These are phyloP conservation scores for Sylvietta virens DNA, from an alignment of 2,113 vertebrate genomes.

Conservation along the genomic window DNA sequence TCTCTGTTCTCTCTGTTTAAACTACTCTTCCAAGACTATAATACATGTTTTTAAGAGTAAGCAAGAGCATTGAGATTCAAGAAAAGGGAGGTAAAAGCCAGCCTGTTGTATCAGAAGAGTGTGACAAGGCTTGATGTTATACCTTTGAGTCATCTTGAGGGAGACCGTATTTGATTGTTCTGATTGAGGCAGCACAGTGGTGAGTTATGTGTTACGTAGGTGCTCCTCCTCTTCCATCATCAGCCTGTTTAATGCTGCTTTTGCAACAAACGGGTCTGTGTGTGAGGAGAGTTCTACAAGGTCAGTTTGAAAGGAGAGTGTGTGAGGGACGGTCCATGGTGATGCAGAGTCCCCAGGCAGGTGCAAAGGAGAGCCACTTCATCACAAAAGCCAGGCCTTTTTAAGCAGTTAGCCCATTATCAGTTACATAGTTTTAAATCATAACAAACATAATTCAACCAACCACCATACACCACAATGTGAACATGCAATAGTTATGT, in stretches of 20 bases:
- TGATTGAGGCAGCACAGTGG: background rate
- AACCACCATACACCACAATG: background rate
- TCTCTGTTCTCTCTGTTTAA: background rate
- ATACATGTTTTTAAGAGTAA: background rate
- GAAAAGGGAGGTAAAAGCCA: background rate
- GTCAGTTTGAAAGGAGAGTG: background rate
- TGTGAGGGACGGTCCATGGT: background rate
- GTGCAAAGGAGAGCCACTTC: background rate
- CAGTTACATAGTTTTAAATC: background rate
- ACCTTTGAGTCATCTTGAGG: background rate
- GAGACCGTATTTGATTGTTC: background rate
- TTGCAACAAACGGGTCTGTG: background rate
- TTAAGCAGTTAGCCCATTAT: too few species aligned
- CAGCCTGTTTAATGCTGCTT: background rate
- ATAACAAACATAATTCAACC: background rate
- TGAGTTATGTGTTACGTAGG: fast-evolving
- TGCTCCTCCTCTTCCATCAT: background rate
- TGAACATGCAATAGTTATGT: background rate
- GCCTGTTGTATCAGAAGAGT: background rate
- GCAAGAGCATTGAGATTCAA: background rate
- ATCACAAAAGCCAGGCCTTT: background rate
- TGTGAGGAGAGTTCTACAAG: background rate
- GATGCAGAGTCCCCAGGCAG: background rate
- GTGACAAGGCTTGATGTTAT: background rate
- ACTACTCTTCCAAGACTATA: background rate